Evolutionary conservation across 1,140 invertebrate genomes (phyloP), one percentile per base, ranked within the genome.

Genomic region (Lasioglossum albipes): DNA sequence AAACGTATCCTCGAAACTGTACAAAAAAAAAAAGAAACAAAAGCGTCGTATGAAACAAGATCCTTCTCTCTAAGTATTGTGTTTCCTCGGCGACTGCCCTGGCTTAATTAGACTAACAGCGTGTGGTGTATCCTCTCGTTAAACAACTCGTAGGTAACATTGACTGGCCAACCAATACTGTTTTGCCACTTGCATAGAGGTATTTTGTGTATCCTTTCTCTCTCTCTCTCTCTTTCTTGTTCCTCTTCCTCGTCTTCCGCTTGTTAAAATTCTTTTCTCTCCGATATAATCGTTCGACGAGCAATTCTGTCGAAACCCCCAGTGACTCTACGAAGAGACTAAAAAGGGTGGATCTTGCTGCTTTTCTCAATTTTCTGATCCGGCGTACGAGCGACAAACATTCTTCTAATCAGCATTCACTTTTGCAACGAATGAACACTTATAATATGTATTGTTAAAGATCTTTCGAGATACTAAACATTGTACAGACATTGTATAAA

Each of bases 111-210:
- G 22, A 57, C 42, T 82, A 79, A 73, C 62, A 76, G 57, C 65
- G 61, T 65, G 57, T 49, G 45, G 45, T 62, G 12, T 62, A 10
- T 62, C n/a, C n/a, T 78, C 74, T 70, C 7, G 45, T 80, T 64
- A 85, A 89, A 89, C 87, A 89, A 89, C 88, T 89, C 84, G 86
- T 88, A 89, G 88, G 88, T 88, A 89, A 87, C 88, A 88, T 75
- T 73, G 67, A 84, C 83, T 82, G 86, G 83, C 86, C 85, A 71
- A 87, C 77, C 85, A 87, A 87, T 87, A 87, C 86, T 84, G 85
- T n/a, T 49, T 78, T 82, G 82, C 85, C 78, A 84, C 75, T 67
- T 49, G 54, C 73, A 67, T 41, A 76, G 72, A 83, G 68, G 78
- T 69, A 62, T 22, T 20, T 27, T 20, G 20, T 22, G 49, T 52